Evolutionary conservation across 2,888 invertebrate genomes (phyloP).

Genomic region (Habroteleia sp.): DNA sequence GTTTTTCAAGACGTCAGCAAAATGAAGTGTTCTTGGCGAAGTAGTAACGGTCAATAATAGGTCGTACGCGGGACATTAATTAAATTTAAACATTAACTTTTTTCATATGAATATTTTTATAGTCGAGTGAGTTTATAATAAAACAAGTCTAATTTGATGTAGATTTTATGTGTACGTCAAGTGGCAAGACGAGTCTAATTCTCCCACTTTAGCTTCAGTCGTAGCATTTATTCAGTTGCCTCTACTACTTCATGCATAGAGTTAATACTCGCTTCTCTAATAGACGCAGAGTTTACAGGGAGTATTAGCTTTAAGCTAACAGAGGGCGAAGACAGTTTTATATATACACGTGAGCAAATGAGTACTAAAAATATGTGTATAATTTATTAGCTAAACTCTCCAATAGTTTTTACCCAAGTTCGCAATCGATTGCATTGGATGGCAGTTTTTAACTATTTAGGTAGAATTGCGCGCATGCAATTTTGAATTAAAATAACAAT

Average conservation of each 20-base stretch:
- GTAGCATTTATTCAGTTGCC: conserved; percentile 24
- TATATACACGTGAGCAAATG: conserved; percentile 2
- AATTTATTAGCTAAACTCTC: not conserved
- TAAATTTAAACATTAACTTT: too few species aligned
- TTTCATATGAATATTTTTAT: not conserved
- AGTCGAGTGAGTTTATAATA: conserved; percentile 33
- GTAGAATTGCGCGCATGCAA: too few species aligned
- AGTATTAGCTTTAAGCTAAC: conserved; percentile 23
- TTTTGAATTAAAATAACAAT: too few species aligned
- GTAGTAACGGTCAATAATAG: too few species aligned
- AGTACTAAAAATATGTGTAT: not conserved
- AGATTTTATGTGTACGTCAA: conserved; percentile 24
- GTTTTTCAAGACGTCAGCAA: too few species aligned
- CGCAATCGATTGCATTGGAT: too few species aligned
- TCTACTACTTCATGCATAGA: conserved; percentile 20
- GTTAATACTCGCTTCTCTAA: conserved; percentile 21
- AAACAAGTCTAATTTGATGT: conserved; percentile 21
- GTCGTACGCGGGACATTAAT: too few species aligned
- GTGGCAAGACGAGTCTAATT: conserved; percentile 26
- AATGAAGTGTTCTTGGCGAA: too few species aligned
- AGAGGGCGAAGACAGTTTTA: conserved; percentile 7
- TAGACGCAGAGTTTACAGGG: conserved; percentile 25
- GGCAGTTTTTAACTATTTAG: too few species aligned
- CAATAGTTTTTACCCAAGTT: too few species aligned
- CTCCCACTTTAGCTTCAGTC: conserved; percentile 9